Evolutionary conservation across 2,797 vertebrate species (phyloP), one percentile per base, ranked within the genome.

Genomic region (Typhlichthys eigenmanni): DNA sequence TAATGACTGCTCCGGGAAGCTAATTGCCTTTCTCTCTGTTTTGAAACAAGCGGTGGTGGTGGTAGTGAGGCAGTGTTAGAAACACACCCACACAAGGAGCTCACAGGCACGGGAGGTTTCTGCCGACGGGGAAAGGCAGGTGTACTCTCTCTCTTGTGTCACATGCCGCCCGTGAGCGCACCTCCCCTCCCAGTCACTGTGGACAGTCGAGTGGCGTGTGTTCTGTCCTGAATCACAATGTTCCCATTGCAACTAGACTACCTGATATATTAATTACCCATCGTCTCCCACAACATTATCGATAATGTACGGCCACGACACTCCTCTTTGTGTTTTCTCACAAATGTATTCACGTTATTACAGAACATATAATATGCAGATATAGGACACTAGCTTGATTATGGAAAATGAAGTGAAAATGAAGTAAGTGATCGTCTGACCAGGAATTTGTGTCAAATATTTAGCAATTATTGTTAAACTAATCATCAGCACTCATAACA

Each of bases 31-130:
- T 92, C 75, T 91, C 50, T 91, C 64, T 91, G 71, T 92, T 88
- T 91, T 88, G 63, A 87, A 88, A 87, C 76, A 91, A 93, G 92
- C 91, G 87, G 80, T 91, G 88, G 87, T 80, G 72, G 76, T 80
- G 72, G 76, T 88, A 85, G 75, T 92, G 89, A 88, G 75, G 69
- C 80, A 84, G 62, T 77, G 63, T 86, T 80, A 71, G 78, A 29
- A 81, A 83, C 81, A 78, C 67, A 69, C 60, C 82, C 74, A 80
- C 72, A 75, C 69, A 73, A 64, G 74, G 76, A 85, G 73, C 78
- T 69, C 78, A 72, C 58, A 77, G 75, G 78, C 79, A 13, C 3
- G 82, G 62, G 80, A 66, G 75, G 80, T 81, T 79, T 85, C 85
- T 72, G n/a, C 85, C 8, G 51, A 57, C 81, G n/a, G 78, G 75